phyloP scores from a whole-genome alignment of 2,113 vertebrate species.

The Vireo altiloquus region DNA sequence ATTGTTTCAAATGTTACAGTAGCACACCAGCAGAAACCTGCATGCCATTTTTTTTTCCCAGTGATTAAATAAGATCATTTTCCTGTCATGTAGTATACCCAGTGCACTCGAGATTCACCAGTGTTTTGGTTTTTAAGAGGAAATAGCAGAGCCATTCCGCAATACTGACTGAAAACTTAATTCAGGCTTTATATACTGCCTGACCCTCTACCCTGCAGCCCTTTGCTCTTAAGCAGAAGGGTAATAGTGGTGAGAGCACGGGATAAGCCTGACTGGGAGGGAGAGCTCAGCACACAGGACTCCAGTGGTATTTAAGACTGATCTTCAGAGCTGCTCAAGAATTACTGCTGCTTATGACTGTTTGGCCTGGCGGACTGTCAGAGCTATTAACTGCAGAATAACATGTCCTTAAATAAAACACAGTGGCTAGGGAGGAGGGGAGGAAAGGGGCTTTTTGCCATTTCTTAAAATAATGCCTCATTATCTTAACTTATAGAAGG shows the following conservation, averaged over 20 bases:
- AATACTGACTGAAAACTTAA: neutral
- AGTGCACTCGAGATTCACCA: neutral
- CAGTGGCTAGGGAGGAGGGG: neutral
- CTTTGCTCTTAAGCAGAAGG: neutral
- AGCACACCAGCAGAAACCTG: constrained; percentile 35
- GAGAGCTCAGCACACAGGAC: constrained; percentile 4
- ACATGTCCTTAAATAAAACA: constrained; percentile 44
- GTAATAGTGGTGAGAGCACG: neutral
- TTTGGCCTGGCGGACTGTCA: constrained; percentile 72
- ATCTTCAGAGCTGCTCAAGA: constrained; percentile 66
- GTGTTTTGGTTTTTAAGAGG: neutral
- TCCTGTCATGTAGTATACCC: neutral
- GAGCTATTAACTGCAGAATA: constrained; percentile 72
- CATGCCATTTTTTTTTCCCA: neutral
- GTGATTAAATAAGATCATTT: constrained; percentile 34
- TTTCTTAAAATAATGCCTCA: constrained; percentile 4
- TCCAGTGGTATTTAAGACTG: constrained; percentile 52
- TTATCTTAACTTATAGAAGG: constrained; percentile 67
- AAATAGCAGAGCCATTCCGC: neutral
- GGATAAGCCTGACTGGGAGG: neutral
- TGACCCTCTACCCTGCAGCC: neutral
- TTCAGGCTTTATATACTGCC: constrained; percentile 8
- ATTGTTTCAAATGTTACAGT: constrained; percentile 9
- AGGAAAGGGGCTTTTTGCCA: neutral
- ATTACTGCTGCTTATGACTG: constrained; percentile 68